phyloP scores from a whole-genome alignment of 2,113 vertebrate species.

The Thinocorus orbignyianus region DNA sequence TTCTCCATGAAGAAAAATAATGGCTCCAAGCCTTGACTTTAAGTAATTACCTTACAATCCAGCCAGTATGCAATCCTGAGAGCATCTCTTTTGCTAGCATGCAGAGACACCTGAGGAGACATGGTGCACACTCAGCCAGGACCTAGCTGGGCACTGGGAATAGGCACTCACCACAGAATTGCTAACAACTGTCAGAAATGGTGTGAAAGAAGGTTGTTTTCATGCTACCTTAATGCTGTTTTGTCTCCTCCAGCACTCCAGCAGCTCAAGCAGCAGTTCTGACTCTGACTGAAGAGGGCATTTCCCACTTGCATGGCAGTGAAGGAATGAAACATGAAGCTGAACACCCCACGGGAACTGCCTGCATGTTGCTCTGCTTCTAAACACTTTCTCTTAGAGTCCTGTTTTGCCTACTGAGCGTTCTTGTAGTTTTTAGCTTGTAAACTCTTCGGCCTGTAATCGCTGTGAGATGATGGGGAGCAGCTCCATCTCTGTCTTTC shows the following conservation, averaged over 20 bases:
- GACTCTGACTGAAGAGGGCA: constrained; percentile 46
- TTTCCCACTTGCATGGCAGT: accelerated
- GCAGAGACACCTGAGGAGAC: background rate
- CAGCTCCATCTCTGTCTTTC: background rate
- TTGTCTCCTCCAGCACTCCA: background rate
- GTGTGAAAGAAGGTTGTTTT: background rate
- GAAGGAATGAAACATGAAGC: background rate
- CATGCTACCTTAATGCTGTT: background rate
- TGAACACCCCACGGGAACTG: background rate
- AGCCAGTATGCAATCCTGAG: background rate
- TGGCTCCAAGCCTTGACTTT: background rate
- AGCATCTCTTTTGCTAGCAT: background rate
- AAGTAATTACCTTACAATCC: background rate
- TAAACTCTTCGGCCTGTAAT: background rate
- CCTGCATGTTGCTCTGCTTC: accelerated
- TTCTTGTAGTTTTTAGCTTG: background rate
- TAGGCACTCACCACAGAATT: background rate
- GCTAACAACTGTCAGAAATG: background rate
- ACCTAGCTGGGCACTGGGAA: background rate
- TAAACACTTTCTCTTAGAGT: background rate
- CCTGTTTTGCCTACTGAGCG: background rate
- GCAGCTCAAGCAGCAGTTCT: constrained; percentile 44
- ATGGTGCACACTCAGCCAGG: background rate
- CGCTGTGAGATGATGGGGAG: background rate
- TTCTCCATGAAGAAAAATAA: background rate